Base-by-base conservation (phyloP, 2,797 vertebrate species). In the Enteromius paludinosus region DNA sequence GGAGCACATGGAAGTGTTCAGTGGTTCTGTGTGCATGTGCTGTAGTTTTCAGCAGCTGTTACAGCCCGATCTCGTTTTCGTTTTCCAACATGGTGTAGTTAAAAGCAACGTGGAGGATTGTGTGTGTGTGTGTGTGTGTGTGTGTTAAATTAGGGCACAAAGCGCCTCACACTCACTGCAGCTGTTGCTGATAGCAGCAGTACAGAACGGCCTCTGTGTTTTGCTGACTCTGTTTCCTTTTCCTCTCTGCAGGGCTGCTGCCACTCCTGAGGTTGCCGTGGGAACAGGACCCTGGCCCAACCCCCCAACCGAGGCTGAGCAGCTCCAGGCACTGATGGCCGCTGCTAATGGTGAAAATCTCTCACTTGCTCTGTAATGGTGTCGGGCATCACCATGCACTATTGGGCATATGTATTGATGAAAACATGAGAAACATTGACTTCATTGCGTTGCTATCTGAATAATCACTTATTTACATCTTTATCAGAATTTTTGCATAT, bases 221-320 rank as follows among this genome's bases (percentile, higher is more conserved):
- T 87, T 81, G 84, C 81, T 81, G 52, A 83, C 82, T 76, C 59
- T 11, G 70, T 79, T 86, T 83, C 73, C 74, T 85, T 35, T 61
- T 84, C 66, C 68, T 75, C 68, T 84, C 77, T 49, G 45, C 87
- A 99, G 94, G 86, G 94, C 94, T 28, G 88, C 92, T 79, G 94
- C 93, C 90, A 92, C 92, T 93, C 93, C 97, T 78, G 97, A 98
- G 93, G 96, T 96, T 91, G 95, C 96, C 83, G 96, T 98, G 92
- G 98, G 97, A 95, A 96, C 96, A 20, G 97, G 98, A 89, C 97
- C 97, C 78, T 99, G 98, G 98, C 97, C 97, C 49, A 98, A 97
- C 91, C 98, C 98, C 92, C 97, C 97, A 68, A 97, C 97, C 81
- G 98, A 99, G 89, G 98, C 98, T 0, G 98, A 99, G 92, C 95